Conservation (phyloP, 2,797 vertebrate genomes). For the Babyrousa celebensis region DNA sequence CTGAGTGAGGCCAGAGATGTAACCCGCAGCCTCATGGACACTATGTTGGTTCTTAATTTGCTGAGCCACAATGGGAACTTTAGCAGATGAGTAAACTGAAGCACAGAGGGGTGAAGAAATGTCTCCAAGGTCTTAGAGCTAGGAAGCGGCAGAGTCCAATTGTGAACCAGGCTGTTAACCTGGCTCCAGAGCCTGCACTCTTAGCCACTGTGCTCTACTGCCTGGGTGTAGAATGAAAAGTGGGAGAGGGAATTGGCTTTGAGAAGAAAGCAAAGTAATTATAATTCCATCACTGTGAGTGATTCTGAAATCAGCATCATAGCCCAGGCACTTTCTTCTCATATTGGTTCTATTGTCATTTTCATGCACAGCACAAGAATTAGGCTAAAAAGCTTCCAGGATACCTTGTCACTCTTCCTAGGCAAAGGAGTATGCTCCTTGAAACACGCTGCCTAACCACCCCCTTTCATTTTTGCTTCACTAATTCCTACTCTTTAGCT, state of each 20-base stretch:
- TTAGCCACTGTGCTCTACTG: not conserved
- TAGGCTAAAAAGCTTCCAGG: conserved; percentile 2
- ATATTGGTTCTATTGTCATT: not conserved
- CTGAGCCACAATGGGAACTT: too few species aligned
- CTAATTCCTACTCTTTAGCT: not conserved
- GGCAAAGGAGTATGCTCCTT: not conserved
- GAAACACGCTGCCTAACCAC: not conserved
- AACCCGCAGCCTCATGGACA: too few species aligned
- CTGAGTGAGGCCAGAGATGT: too few species aligned
- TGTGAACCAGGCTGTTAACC: not conserved
- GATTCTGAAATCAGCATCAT: conserved; percentile 3
- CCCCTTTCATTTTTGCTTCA: not conserved
- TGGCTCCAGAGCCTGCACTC: not conserved
- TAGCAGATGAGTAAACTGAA: not conserved
- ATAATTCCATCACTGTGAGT: not conserved
- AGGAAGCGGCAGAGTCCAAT: not conserved
- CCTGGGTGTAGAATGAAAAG: not conserved
- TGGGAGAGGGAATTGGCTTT: not conserved
- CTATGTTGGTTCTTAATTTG: too few species aligned
- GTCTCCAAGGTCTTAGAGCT: not conserved
- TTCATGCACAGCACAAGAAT: conserved; percentile 20
- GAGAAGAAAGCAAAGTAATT: conserved; percentile 52
- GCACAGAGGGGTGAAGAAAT: not conserved
- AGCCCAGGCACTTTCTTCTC: conserved; percentile 1
- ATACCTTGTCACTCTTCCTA: not conserved